Base-by-base conservation (phyloP, 2,888 invertebrate genomes). In the Trissolcus brochymenae region DNA sequence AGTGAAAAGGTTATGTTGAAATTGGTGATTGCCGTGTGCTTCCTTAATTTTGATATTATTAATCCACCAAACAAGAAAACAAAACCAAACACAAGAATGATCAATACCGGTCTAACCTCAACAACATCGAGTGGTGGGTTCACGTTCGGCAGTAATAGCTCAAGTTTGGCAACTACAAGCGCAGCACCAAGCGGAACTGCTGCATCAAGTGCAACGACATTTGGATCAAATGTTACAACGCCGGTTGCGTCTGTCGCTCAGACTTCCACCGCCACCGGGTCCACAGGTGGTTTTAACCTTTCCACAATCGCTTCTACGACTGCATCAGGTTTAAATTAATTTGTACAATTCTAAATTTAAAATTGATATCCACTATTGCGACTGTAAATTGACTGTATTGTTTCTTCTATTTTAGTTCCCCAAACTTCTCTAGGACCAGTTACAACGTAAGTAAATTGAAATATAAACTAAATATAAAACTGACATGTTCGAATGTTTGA, bases 381-480 rank as follows among this genome's bases (percentile, higher is more conserved):
- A 25, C n/a, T n/a, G 0, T 4, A 25, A 25, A 25, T 6, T 35
- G 9, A 35, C 7, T 35, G 11, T 35, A 35, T 9, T 2, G 2
- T 35, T 9, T 35, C 66, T 3, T 19, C 75, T 9, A 79, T 64
- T 57, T 76, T 71, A 53, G 71, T 76, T 49, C 83, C 88, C 40
- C 86, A 86, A 72, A 83, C 84, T 16, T 81, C 85, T 11, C 80
- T 88, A 21, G 86, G 85, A 40, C 83, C 85, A 17, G 81, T 83
- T 13, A 88, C 87, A n/a, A 87, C 85, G 87, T 87, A 51, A 13
- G 51, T 17, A 17, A 17, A 19, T 51, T 25, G 25, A 25, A 25
- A 4, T 25, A 25, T 6, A 4, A 4, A 2, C 0, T 25, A 6
- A 25, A 25, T 25, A 4, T 25, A 4, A 6, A 25, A 25, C 25